These are phyloP conservation scores for Phanerotoma sp. DNA, from an alignment of 2,888 invertebrate genomes.

Conservation along the genomic window DNA sequence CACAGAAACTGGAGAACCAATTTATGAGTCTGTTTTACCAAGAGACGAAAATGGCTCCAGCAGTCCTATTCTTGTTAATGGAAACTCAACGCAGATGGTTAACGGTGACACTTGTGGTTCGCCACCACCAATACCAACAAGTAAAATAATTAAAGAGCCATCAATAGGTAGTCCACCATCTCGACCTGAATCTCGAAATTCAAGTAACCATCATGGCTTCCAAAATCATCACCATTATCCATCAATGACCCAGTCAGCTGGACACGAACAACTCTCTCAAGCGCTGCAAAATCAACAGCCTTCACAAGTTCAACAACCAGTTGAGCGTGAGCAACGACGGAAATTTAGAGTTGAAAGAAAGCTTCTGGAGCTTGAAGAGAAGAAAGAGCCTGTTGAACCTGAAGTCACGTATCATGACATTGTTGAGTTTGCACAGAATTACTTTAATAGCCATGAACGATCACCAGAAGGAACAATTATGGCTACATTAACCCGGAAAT, in stretches of 20 bases:
- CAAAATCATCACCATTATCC: conserved; percentile 36
- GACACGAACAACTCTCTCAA: conserved; percentile 33
- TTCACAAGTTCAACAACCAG: conserved; percentile 51
- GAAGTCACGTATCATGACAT: conserved; percentile 72
- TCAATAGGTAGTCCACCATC: conserved; percentile 43
- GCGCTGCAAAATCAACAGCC: conserved; percentile 33
- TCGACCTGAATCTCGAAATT: conserved; percentile 44
- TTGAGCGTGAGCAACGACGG: conserved; percentile 76
- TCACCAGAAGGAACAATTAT: conserved; percentile 87
- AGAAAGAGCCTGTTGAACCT: conserved; percentile 59
- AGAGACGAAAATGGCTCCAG: conserved; percentile 60
- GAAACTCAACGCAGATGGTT: conserved; percentile 38
- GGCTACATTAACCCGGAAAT: conserved; percentile 79
- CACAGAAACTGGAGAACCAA: conserved; percentile 66
- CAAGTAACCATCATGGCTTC: conserved; percentile 36
- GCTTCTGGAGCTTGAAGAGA: conserved; percentile 75
- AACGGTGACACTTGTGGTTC: conserved; percentile 46
- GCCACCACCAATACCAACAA: conserved; percentile 45
- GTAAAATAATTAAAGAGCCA: conserved; percentile 46
- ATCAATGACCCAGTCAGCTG: conserved; percentile 32
- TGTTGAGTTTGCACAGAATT: conserved; percentile 89
- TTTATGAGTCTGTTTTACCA: conserved; percentile 82
- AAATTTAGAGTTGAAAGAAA: conserved; percentile 85
- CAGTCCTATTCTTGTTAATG: conserved; percentile 47
- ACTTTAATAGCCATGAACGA: conserved; percentile 86